Base-by-base conservation (phyloP, 23 tunicate genomes). In the Trididemnum clinides region DNA sequence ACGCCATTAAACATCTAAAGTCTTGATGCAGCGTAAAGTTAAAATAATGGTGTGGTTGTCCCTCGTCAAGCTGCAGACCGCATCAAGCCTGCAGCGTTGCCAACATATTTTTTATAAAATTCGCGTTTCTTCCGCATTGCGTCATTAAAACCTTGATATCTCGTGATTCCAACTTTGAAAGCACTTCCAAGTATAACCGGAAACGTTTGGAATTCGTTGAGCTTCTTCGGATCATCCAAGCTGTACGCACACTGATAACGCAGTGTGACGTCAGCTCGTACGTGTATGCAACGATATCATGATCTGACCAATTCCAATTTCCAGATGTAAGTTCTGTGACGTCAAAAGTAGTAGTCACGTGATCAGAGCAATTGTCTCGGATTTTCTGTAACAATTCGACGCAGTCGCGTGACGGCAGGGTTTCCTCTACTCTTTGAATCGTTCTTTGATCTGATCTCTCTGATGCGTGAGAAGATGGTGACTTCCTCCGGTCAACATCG, bases 201-300 rank as follows among this genome's bases (percentile, higher is more conserved):
- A 70, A 21, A 20, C 85, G 80, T 1, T 80, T 85, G 81, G 81
- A 50, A 54, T 27, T 23, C 0, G 33, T 71, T 72, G 91, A 37
- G 34, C 64, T 69, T 57, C 50, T 87, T 80, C 91, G 80, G 36
- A 87, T 71, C 1, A 87, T 54, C 91, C 91, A 87, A 1, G 85
- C 91, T 23, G 91, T 36, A 1, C 91, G 34, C 1, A 81, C 49
- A 63, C 91, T 87, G 64, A 87, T 51, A 19, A 87, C 72, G 72
- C 91, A 87, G 51, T 38, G 84, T 49, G 50, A 12, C 21, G 71
- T 72, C 2, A 87, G 77, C 65, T 87, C 91, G n/a, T 33, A 19
- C 28, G 77, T 73, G 77, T 23, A 32, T 0, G 86, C 75, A 28
- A 36, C 62, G 18, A 64, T 51, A 59, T 82, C 82, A 66, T 38